Evolutionary conservation across 2,797 vertebrate genomes (phyloP).

Genomic region (Pempheris klunzingeri): DNA sequence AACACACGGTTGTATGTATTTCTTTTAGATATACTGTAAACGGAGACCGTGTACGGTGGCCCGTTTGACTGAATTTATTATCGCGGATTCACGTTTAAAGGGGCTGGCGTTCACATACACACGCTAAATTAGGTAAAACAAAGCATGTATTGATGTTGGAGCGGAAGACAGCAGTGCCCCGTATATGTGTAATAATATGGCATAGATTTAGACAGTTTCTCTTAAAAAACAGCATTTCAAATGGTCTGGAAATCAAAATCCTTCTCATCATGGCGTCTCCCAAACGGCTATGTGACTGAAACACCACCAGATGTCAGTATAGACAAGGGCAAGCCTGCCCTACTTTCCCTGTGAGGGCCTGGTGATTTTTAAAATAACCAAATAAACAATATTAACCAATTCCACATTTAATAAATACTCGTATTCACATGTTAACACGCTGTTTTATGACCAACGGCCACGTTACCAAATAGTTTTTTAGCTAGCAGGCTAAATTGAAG

Average conservation of each 20-base stretch:
- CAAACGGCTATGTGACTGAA: neutral
- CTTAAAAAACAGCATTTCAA: neutral
- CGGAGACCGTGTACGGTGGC: constrained; percentile 11
- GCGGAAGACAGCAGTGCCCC: accelerated
- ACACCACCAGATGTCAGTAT: constrained; percentile 58
- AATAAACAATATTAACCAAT: neutral
- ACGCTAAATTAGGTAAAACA: too few relatives aligned
- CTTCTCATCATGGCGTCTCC: too few relatives aligned
- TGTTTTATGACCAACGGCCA: accelerated
- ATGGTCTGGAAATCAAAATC: neutral
- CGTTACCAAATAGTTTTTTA: neutral
- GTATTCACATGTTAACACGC: accelerated
- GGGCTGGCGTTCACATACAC: neutral
- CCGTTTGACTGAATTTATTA: neutral
- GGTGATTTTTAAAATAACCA: neutral
- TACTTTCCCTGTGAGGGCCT: accelerated
- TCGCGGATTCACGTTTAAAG: neutral
- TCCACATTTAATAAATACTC: neutral
- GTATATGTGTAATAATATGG: accelerated
- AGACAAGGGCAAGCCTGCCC: neutral
- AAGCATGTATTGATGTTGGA: too few relatives aligned
- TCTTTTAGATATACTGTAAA: accelerated
- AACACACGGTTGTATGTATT: accelerated
- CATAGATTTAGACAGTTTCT: accelerated
- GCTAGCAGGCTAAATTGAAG: neutral